These are phyloP conservation scores for Hirudo medicinalis DNA, from an alignment of 1,140 invertebrate species.

Conservation along the genomic window DNA sequence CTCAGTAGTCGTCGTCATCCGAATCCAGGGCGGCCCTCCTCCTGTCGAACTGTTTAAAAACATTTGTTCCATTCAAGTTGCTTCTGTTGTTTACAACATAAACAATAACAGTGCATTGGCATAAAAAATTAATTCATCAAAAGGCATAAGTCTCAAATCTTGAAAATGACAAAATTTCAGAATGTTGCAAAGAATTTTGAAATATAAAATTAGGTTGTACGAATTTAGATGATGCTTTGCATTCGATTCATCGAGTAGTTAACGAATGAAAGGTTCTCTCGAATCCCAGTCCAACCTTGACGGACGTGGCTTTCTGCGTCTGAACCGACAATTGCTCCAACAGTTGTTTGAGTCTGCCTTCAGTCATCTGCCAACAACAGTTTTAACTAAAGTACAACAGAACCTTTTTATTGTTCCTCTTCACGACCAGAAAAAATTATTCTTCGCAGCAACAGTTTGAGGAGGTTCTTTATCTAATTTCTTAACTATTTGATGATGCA, in stretches of 20 bases:
- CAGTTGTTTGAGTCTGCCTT: slow-evolving; percentile 68
- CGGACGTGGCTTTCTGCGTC: slow-evolving; percentile 58
- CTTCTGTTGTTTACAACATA: background rate
- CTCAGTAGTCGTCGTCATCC: slow-evolving; percentile 51
- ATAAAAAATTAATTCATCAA: background rate
- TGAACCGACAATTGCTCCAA: slow-evolving; percentile 73
- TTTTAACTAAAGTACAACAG: background rate
- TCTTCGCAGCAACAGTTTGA: background rate
- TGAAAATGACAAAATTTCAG: slow-evolving; percentile 4
- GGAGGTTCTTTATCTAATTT: background rate
- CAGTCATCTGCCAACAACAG: slow-evolving; percentile 48
- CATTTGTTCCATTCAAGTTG: slow-evolving; percentile 18
- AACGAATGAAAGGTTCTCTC: background rate
- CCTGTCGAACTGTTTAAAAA: slow-evolving; percentile 56
- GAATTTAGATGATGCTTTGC: background rate
- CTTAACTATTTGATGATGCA: background rate
- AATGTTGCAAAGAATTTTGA: background rate
- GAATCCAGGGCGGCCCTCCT: slow-evolving; percentile 63
- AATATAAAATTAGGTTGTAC: background rate
- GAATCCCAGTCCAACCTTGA: slow-evolving; percentile 50
- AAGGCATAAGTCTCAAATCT: background rate
- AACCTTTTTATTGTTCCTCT: background rate
- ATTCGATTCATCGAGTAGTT: background rate
- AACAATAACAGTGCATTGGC: background rate
- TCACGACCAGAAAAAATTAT: background rate